Base-by-base conservation (phyloP, 2,797 vertebrate species). In the Sparus aurata region DNA sequence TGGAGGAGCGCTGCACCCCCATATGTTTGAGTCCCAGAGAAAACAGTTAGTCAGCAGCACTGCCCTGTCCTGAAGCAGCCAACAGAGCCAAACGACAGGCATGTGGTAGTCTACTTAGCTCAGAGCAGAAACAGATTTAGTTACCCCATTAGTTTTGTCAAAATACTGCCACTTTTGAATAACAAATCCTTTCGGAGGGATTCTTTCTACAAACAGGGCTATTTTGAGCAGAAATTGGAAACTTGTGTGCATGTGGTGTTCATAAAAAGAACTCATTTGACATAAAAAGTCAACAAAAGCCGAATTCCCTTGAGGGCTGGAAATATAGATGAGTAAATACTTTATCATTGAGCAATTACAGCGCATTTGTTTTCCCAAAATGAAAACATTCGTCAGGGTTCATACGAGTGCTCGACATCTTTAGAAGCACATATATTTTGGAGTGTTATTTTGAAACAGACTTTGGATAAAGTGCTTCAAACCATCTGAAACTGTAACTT, bases 31-130 rank as follows among this genome's bases (percentile, higher is more conserved):
- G 85, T 85, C 81, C 79, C 72, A 86, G 85, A 81, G 86, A 85
- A 92, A 91, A 91, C 87, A 88, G 88, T 69, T 79, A 86, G 86
- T 90, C 83, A 90, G 88, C 89, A 87, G 82, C 87, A 38, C 84
- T 73, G 84, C 75, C 83, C 81, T 43, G 79, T 83, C 73, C 85
- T 58, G 58, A 68, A 76, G 68, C 79, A 75, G 86, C 80, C 79
- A 57, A 16, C 77, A 65, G 38, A 66, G 69, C 75, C 84, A 79
- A 79, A 52, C 78, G 65, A 43, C 23, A 2, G 75, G 68, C 87
- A 87, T 86, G 86, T 90, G 91, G 85, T 79, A 43, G 80, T 75
- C 84, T 64, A 75, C 79, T 86, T 62, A 86, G 64, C 73, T 77
- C 78, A 3, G 45, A 1, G 59, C 76, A 82, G 72, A 66, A 83